Conservation (phyloP, 2,888 invertebrate genomes). For the Trichopoda pennipes region DNA sequence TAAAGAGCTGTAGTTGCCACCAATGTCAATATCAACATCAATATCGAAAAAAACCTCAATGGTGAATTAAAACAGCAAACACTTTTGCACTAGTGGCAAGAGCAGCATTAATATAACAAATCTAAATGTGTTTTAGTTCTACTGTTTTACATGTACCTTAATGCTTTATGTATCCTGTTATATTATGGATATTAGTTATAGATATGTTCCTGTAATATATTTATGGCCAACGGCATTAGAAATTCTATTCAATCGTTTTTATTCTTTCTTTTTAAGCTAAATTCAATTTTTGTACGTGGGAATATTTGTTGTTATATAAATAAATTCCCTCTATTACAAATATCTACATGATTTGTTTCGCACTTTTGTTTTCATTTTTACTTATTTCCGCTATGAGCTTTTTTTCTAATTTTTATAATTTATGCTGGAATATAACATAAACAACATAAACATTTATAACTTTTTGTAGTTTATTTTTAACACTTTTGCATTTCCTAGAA, state of each 20-base stretch:
- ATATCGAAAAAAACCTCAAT: conserved; percentile 44
- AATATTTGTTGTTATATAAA: not conserved
- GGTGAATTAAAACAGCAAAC: conserved; percentile 37
- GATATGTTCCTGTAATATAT: not conserved
- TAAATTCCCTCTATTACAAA: conserved; percentile 24
- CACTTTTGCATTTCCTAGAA: conserved; percentile 51
- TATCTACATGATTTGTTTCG: conserved; percentile 49
- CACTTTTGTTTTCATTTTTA: conserved; percentile 42
- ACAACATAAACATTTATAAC: conserved; percentile 26
- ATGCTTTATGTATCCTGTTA: not conserved
- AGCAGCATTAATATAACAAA: conserved; percentile 5
- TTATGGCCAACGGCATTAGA: conserved; percentile 36
- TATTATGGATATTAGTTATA: not conserved
- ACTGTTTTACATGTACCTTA: not conserved
- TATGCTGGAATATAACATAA: conserved; percentile 53
- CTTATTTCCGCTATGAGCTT: conserved; percentile 54
- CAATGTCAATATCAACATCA: conserved; percentile 61
- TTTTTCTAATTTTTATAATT: conserved; percentile 36
- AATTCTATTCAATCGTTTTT: conserved; percentile 18
- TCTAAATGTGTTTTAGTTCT: not conserved
- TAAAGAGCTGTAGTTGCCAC: conserved; percentile 25
- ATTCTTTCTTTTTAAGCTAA: not conserved
- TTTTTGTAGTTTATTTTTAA: conserved; percentile 55
- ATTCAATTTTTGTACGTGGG: not conserved
- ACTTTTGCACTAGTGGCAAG: not conserved